Base-by-base conservation (phyloP, 2,888 invertebrate genomes). In the Lasius platythorax region DNA sequence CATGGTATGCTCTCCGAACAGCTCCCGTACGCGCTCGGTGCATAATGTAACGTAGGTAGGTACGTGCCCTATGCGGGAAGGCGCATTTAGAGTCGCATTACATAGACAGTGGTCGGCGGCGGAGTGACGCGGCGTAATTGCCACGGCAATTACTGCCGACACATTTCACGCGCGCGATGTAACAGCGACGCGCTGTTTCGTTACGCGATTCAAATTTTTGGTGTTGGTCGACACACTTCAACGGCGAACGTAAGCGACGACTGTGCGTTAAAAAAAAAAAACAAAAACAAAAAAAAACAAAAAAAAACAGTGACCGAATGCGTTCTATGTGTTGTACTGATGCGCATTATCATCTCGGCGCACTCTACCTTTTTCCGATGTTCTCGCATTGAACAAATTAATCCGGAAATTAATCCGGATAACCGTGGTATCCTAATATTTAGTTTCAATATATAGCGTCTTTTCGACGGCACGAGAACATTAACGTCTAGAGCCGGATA, bases 91-190 rank as follows among this genome's bases (percentile, higher is more conserved):
- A 85, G 85, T 86, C 88, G 86, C 84, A 85, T 90, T 90, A 89
- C 84, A 85, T 86, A 84, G 89, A 89, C 87, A 87, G 85, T 73
- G 88, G 85, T 75, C 78, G 79, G 79, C 46, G 82, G 74, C 74
- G 88, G 82, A 87, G 88, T 89, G 90, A 90, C 89, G 90, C 85
- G 87, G 76, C 85, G 87, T 89, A 90, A 90, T 90, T 90, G 89
- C 90, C 88, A 82, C 82, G 89, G 90, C 90, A 90, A 90, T 90
- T 90, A 90, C 90, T 87, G 87, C 90, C 89, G 90, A 89, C 90
- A 90, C 90, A 90, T 90, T 90, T 90, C 90, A 88, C 86, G 83
- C 68, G 82, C 64, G 74, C 84, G 85, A 63, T 83, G 79, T 73
- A 83, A 84, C 74, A 76, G 72, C 83, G 84, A 74, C 79, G 78